These are phyloP conservation scores for Toxotes chatareus DNA, from an alignment of 2,113 vertebrate species.

Conservation along the genomic window DNA sequence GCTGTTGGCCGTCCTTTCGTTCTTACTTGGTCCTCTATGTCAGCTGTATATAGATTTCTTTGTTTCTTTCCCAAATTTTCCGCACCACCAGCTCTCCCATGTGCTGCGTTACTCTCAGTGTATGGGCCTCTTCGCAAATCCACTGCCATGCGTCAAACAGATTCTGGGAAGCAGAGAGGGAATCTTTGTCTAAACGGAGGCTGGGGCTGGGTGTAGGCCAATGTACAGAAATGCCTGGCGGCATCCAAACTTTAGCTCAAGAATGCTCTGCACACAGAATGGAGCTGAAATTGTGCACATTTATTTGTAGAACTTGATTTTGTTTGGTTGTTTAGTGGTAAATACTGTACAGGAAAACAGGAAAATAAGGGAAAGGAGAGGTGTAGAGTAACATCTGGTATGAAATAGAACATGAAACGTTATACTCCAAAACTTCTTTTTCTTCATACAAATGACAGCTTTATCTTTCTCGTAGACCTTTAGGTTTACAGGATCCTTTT, in stretches of 20 bases:
- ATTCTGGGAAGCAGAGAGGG: conserved; percentile 74
- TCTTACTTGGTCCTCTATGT: conserved; percentile 36
- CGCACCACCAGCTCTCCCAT: conserved; percentile 23
- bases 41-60: conserved; percentile 23
- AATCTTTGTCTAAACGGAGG: conserved; percentile 71
- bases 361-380: background rate
- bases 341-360: background rate
- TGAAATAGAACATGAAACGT: conserved; percentile 15
- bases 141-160: conserved; percentile 60
- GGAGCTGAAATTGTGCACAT: background rate
- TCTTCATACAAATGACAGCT: background rate
- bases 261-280: conserved; percentile 16
- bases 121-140: conserved; percentile 66
- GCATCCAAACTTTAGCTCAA: conserved; percentile 54
- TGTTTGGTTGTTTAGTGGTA: conserved; percentile 1
- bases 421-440: background rate
- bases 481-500: conserved; percentile 3
- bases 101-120: conserved; percentile 41
- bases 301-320: background rate
- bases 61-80: background rate
- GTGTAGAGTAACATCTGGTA: conserved; percentile 7
- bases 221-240: conserved; percentile 57
- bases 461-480: conserved; percentile 3
- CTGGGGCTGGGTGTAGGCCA: conserved; percentile 59
- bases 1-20: conserved; percentile 69